Evolutionary conservation across 2,888 invertebrate species (phyloP), one percentile per base, ranked within the genome.

Genomic region (Lacanobia wlatinum): DNA sequence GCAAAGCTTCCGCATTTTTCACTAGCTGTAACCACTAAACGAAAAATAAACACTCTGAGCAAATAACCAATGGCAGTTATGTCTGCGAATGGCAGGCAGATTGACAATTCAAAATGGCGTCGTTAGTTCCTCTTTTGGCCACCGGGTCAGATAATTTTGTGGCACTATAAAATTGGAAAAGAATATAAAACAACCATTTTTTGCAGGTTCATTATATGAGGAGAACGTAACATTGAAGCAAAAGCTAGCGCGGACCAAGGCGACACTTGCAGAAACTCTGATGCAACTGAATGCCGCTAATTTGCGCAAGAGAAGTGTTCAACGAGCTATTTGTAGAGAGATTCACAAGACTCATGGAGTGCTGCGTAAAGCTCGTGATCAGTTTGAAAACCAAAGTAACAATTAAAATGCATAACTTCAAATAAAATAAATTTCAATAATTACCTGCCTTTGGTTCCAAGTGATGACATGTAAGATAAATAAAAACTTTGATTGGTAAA

Each of bases 251-350:
- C 97, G 97, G 90, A 98, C 98, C 21, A 97, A 97, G 88, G 97
- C 97, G 73, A 97, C 98, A 43, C 96, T 98, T 73, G 98, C 98
- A 88, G 98, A 98, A 85, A 98, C 98, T 9, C 96, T 98, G 82
- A 96, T 97, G 72, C 98, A 98, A 90, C 94, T 98, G 64, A 97
- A 97, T 84, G 96, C 97, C 18, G 97, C 98, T 61, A 98, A 98
- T 92, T 97, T 98, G 92, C 97, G 97, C 84, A 98, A 98, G 92
- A 97, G 97, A 89, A 97, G 97, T 92, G 98, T 98, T 50, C 98
- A 98, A 91, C 97, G 98, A 88, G 98, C 98, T 59, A 98, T 98
- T 90, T 98, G 98, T 90, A 97, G 97, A 87, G 98, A 98, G 93
- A 97, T 98, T 86, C 97, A 97, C 89, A 98, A 98, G 94, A 98